phyloP scores from a whole-genome alignment of 2,888 invertebrate genomes.

The Timandra comae region DNA sequence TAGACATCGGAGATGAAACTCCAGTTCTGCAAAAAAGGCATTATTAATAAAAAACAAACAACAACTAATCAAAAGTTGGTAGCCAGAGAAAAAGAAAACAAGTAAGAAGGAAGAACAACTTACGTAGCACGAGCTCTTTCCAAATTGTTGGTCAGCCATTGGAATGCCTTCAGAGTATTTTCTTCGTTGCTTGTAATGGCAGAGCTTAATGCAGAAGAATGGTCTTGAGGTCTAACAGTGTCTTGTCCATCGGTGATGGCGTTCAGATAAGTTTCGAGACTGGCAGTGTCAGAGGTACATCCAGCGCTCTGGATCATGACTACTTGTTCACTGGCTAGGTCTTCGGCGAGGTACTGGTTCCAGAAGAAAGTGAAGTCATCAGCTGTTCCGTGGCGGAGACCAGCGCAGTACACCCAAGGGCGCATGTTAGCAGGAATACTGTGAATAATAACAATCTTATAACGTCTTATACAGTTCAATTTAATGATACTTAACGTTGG shows the following conservation, averaged over 20 bases:
- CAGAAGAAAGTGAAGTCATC: conserved; percentile 82
- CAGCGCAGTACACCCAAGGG: conserved; percentile 84
- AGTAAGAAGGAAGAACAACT: too few relatives aligned
- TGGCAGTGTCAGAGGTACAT: conserved; percentile 75
- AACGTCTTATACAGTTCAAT: too few relatives aligned
- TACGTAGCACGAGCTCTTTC: conserved; percentile 29
- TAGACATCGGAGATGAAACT: conserved; percentile 38
- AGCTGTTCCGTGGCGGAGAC: conserved; percentile 78
- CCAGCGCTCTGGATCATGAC: conserved; percentile 81
- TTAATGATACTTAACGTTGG: too few relatives aligned
- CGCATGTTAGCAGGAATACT: conserved; percentile 73
- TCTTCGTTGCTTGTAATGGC: conserved; percentile 73
- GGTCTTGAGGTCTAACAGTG: conserved; percentile 60
- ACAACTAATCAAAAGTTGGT: too few relatives aligned
- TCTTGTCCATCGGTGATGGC: conserved; percentile 38
- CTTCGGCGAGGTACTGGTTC: conserved; percentile 74
- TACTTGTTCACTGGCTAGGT: conserved; percentile 81
- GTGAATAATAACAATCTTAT: too few relatives aligned
- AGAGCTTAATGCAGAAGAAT: conserved; percentile 52
- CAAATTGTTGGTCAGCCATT: conserved; percentile 63
- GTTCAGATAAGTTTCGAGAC: conserved; percentile 41
- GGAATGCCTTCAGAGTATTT: conserved; percentile 73
- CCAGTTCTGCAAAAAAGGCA: conserved; percentile 47
- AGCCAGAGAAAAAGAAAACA: too few relatives aligned
- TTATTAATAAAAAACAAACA: background rate